Conservation (phyloP, 2,888 invertebrate genomes). For the Orthonychiurus folsomi region DNA sequence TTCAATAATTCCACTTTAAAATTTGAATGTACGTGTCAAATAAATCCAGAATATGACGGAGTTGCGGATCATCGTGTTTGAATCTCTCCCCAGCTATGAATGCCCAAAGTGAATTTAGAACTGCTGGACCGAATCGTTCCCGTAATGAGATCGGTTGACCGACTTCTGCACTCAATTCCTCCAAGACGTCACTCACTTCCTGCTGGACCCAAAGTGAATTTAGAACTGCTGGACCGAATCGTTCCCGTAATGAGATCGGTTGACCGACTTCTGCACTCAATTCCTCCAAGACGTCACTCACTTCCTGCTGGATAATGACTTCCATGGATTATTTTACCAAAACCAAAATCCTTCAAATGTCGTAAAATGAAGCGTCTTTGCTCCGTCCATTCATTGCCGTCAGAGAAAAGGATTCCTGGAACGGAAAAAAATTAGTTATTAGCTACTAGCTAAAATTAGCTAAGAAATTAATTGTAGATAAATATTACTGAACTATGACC, state of each 20-base stretch:
- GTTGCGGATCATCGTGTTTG: conserved; percentile 6
- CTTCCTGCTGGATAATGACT: conserved; percentile 20
- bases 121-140: conserved; percentile 17
- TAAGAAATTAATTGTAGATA: neutral
- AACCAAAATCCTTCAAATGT: conserved; percentile 17
- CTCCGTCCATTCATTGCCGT: conserved; percentile 18
- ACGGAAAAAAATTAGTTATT: neutral
- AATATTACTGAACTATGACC: neutral
- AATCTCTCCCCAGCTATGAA: conserved; percentile 7
- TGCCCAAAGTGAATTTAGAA: conserved; percentile 24
- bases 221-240: conserved; percentile 20
- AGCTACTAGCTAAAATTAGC: too few relatives aligned
- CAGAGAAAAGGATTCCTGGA: conserved; percentile 16
- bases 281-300: conserved; percentile 7
- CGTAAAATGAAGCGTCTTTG: conserved; percentile 15
- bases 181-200: conserved; percentile 15
- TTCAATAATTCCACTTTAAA: neutral
- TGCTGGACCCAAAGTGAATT: conserved; percentile 25
- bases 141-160: conserved; percentile 22
- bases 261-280: conserved; percentile 17
- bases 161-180: conserved; percentile 10
- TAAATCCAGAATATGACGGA: conserved; percentile 4
- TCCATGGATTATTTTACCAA: conserved; percentile 21
- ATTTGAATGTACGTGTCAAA: conserved; percentile 6
- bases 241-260: conserved; percentile 19